Conservation (phyloP, 2,888 invertebrate species). For the Acanthosepion esculentum region DNA sequence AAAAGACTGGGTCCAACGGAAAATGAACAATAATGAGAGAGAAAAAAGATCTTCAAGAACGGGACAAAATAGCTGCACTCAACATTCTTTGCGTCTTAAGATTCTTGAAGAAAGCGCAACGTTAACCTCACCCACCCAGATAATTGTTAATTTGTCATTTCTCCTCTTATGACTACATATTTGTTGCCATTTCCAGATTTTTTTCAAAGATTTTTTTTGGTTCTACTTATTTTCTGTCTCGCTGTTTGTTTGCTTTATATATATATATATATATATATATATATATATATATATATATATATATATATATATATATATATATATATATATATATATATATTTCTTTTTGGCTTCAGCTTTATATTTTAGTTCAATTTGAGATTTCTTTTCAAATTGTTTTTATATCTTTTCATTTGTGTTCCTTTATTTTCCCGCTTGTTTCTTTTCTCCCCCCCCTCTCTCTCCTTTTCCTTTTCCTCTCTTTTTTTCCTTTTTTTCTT, state of each 20-base stretch:
- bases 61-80: conserved; percentile 14
- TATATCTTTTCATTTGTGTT: not conserved
- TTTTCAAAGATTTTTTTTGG: not conserved
- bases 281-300: too few relatives aligned
- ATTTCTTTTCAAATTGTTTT: too few relatives aligned
- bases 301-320: too few relatives aligned
- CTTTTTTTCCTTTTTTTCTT: too few relatives aligned
- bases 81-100: not conserved
- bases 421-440: not conserved
- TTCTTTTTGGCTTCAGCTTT: too few relatives aligned
- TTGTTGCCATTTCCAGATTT: not conserved
- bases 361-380: too few relatives aligned
- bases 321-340: too few relatives aligned
- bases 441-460: not conserved
- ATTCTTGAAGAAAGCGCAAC: not conserved
- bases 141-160: conserved; percentile 21
- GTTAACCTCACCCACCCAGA: conserved; percentile 18
- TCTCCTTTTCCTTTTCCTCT: too few relatives aligned
- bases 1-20: not conserved
- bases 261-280: too few relatives aligned
- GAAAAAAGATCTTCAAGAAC: not conserved
- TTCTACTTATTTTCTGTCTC: not conserved
- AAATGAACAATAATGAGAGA: not conserved
- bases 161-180: not conserved
- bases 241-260: not conserved